Evolutionary conservation across 1,140 invertebrate species (phyloP).

Genomic region (Drosophila arawakana): DNA sequence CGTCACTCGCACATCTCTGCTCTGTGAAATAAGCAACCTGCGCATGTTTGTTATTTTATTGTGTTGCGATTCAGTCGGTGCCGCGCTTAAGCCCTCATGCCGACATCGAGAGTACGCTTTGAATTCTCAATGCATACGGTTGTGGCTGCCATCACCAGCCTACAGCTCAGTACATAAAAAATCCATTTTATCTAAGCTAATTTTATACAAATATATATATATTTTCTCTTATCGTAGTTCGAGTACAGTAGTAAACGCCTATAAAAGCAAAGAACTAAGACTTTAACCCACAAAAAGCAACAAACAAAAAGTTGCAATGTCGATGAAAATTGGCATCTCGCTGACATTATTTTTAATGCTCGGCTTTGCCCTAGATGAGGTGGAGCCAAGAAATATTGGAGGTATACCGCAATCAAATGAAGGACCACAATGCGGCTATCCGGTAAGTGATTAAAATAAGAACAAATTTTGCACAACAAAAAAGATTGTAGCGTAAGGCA

Average conservation of each 20-base stretch:
- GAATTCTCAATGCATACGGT: conserved; percentile 16
- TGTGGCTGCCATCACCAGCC: background rate
- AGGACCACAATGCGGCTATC: conserved; percentile 59
- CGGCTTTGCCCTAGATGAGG: conserved; percentile 29
- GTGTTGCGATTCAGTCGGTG: background rate
- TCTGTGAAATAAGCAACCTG: conserved; percentile 12
- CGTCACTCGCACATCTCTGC: background rate
- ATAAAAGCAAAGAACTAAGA: conserved; percentile 19
- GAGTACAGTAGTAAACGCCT: conserved; percentile 16
- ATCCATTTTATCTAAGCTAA: conserved; percentile 23
- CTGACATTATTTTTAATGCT: conserved; percentile 38
- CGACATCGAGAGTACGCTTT: conserved; percentile 15
- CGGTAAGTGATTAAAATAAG: conserved; percentile 38
- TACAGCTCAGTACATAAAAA: background rate
- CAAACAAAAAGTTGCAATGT: conserved; percentile 35
- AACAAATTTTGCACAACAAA: background rate
- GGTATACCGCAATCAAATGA: conserved; percentile 6
- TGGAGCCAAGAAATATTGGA: conserved; percentile 42
- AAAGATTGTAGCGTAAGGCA: background rate
- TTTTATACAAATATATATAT: conserved; percentile 5
- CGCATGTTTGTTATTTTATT: background rate
- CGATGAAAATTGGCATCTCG: conserved; percentile 20
- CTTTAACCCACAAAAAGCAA: background rate
- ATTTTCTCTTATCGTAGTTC: conserved; percentile 34
- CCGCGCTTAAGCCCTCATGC: background rate